These are phyloP conservation scores for Pomatostomus ruficeps DNA, from an alignment of 2,113 vertebrate genomes.

Conservation along the genomic window DNA sequence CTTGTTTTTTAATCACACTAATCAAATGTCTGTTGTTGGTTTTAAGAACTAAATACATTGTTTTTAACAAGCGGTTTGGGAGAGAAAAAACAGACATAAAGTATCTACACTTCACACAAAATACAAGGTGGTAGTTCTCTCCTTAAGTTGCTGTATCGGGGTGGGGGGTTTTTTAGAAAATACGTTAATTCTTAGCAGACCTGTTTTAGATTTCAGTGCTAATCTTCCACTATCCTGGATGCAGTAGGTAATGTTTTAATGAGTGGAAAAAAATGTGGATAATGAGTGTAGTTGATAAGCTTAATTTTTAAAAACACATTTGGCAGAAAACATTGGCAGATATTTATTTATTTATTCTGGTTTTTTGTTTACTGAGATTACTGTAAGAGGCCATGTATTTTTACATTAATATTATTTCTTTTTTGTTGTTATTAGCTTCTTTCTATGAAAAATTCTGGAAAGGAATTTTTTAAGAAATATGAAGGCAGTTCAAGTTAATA, in stretches of 20 bases:
- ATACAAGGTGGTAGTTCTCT: neutral
- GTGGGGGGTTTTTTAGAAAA: neutral
- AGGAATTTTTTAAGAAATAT: neutral
- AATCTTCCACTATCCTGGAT: neutral
- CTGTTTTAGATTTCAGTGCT: slow-evolving; percentile 58
- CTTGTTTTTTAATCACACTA: slow-evolving; percentile 59
- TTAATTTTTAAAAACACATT: neutral
- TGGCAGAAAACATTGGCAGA: neutral
- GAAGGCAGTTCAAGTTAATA: neutral
- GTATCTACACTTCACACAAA: neutral
- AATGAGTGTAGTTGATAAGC: neutral
- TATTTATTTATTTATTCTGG: neutral
- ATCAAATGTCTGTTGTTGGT: slow-evolving; percentile 57
- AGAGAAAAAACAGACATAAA: neutral
- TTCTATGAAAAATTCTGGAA: neutral
- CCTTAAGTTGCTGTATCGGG: neutral
- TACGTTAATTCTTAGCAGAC: neutral
- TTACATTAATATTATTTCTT: neutral
- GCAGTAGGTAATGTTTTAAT: neutral
- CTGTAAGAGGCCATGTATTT: neutral
- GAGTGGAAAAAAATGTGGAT: neutral
- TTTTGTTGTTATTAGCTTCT: neutral
- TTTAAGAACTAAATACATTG: slow-evolving; percentile 47
- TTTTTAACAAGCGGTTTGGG: slow-evolving; percentile 15
- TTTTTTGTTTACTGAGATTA: neutral